Evolutionary conservation across 2,888 invertebrate species (phyloP), one percentile per base, ranked within the genome.

Genomic region (Microctonus brassicae): DNA sequence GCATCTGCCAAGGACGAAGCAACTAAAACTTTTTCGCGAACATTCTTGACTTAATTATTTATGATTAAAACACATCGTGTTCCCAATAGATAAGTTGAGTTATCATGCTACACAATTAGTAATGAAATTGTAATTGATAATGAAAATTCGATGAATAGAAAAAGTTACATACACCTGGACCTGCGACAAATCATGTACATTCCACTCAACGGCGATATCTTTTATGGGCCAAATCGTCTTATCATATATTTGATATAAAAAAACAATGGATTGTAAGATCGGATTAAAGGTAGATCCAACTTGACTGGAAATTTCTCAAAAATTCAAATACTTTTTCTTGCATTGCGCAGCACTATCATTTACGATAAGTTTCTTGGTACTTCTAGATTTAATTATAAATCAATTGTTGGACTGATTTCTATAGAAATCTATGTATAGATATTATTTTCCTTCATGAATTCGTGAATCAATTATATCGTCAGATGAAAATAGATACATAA

Each of bases 1-100:
- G 77, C 80, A 22, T 76, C 80, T 17, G 75, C 80, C 55, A 84
- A 84, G 62, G 82, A 84, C 69, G 82, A 81, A 13, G 39, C 69
- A 7, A 11, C 69, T 10, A 73, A 73, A 11, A 60, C 67, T 29
- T 63, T 69, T n/a, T 73, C 81, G 10, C 75, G 77, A 75, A 78
- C 80, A 73, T 83, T 81, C 64, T 70, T 82, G 61, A 77, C 81
- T 75, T 81, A 77, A 73, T 57, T 36, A 69, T 57, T 42, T 39
- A 24, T 64, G 70, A 65, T 72, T 52, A 47, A 60, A 42, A 47
- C 20, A 29, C 65, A 33, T n/a, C n/a, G n/a, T n/a, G n/a, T n/a
- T n/a, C n/a, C n/a, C n/a, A n/a, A n/a, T n/a, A n/a, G n/a, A n/a
- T n/a, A n/a, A n/a, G n/a, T n/a, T n/a, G 52, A 26, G 33, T 57